Percentiles rank a stretch among this genome's conserved stretches.
phyloP scores from a whole-genome alignment of 2,113 vertebrate species.

The Panthera tigris region DNA sequence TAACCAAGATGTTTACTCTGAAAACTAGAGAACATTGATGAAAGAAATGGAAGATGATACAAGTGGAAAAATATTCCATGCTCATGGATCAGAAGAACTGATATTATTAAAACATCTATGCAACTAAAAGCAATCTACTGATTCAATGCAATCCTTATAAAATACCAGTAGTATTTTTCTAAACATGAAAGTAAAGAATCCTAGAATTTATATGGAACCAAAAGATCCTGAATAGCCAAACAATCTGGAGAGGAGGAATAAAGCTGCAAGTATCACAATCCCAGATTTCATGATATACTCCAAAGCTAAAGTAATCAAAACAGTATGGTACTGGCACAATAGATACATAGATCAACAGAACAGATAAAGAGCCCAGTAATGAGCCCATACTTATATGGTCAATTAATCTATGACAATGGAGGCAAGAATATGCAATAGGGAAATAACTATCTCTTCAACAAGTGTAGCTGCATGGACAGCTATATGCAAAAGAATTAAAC shows the following conservation, averaged over 20 bases:
- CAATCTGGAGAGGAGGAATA: not conserved
- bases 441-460: not conserved
- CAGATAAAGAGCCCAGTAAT: not conserved
- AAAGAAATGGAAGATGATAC: not conserved
- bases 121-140: not conserved
- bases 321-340: not conserved
- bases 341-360: not conserved
- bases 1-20: not conserved
- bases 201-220: not conserved
- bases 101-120: not conserved
- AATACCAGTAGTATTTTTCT: not conserved
- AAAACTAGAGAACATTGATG: not conserved
- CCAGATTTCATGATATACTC: not conserved
- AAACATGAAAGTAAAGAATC: not conserved
- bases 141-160: not conserved
- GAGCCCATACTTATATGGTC: not conserved
- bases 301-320: not conserved
- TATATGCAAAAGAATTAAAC: not conserved
- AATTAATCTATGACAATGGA: not conserved
- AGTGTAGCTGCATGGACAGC: not conserved
- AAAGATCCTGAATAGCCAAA: not conserved
- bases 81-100: not conserved
- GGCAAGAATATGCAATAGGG: not conserved
- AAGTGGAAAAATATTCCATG: not conserved
- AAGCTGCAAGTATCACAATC: not conserved